Base-by-base conservation (phyloP, 2,888 invertebrate species). In the Drosophila meridiana region DNA sequence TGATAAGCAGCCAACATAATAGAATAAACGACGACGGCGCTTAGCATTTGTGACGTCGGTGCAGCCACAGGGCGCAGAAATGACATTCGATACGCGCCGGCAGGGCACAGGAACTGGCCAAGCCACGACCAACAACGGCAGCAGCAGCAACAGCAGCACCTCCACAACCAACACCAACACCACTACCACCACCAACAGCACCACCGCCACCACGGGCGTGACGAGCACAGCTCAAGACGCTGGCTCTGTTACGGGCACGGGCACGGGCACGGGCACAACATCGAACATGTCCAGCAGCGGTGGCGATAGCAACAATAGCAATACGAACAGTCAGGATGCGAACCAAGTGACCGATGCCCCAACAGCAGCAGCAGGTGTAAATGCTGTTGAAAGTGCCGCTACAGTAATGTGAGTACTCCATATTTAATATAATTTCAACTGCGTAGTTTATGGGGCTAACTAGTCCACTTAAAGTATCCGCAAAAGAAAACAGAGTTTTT, bases 51-150 rank as follows among this genome's bases (percentile, higher is more conserved):
- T 45, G 62, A 62, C 58, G 76, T 71, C 66, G 73, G 72, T 72
- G 77, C 64, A 76, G 73, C 71, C 71, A 58, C 52, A 45, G 64
- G 76, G 76, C 72, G 73, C 74, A 76, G 86, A 74, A 80, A 93
- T 93, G 93, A 93, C 93, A 83, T 93, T 92, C 87, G 93, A 93
- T 87, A 91, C 92, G 67, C 92, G 93, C 77, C 92, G 92, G 69
- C 85, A 85, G 52, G 80, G 83, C 72, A 79, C 85, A 70, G 87
- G 83, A 60, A 79, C 76, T 71, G 72, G 82, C 72, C 84, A 83
- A 66, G 74, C 83, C 69, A 69, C 82, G 48, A 72, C 76, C 66
- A 79, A 64, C 67, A 76, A 59, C 60, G 82, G 52, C 73, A 71
- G 20, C 68, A 72, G 38, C 72, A 73, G 9, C 73, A 55, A n/a